Base-by-base conservation (phyloP, 2,888 invertebrate species). In the Athalia circularis region DNA sequence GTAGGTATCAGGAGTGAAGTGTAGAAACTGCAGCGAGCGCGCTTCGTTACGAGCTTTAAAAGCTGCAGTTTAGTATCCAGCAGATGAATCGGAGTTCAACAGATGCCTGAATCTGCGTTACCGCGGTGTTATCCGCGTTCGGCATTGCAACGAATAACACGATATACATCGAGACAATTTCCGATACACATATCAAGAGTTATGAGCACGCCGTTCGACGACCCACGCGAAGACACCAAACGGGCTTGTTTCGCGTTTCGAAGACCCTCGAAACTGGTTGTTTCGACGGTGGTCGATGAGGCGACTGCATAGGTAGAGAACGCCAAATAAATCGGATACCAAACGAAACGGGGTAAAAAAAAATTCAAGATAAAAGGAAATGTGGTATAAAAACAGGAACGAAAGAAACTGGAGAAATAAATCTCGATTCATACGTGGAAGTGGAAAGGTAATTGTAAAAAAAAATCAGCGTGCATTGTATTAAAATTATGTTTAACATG, bases 201-300 rank as follows among this genome's bases (percentile, higher is more conserved):
- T 87, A 88, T 85, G 85, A 87, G 84, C 82, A 59, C 47, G 47
- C 84, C 86, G 87, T 87, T 85, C 87, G 85, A 85, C 88, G 87
- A 87, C 87, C 87, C 85, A 86, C 80, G 82, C 83, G 57, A 72
- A 72, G 59, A 72, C 72, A 72, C 72, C 72, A 29, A 59, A 59
- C 72, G 72, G 52, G 72, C 72, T 72, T 52, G 59, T 72, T 72
- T 59, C 72, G 54, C 82, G 82, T 79, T 68, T 79, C 81, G 81
- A 79, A 79, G 80, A 80, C 79, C 79, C 83, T 84, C 83, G 86
- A 86, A 88, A 88, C 88, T 87, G 86, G 87, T 87, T 85, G 86
- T 80, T 43, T 47, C 43, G 29, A 29, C 2, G 62, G 15, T 29
- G 62, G 8, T 62, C 43, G 62, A 78, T 80, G 80, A 79, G 81